Percentiles rank a stretch among this genome's conserved stretches.
Conservation (phyloP, 2,888 invertebrate species). For the Lissocephala sabroskyi region DNA sequence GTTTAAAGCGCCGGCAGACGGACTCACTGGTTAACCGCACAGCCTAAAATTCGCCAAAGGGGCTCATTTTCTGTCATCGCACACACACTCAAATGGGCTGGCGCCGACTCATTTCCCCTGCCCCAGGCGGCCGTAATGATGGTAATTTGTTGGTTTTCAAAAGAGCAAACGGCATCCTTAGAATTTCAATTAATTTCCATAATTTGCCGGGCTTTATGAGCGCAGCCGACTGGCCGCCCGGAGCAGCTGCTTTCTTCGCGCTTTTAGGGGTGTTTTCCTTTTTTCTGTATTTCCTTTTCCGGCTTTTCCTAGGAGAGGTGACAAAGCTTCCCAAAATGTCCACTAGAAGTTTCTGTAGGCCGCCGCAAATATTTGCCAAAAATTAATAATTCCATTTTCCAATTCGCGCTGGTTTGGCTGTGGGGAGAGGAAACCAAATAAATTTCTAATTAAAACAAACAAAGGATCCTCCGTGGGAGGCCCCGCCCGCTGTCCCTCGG, state of each 20-base stretch:
- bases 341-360: no score
- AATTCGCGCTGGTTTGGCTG: background rate
- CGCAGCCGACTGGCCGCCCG: no score
- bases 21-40: conserved; percentile 15
- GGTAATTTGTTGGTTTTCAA: conserved; percentile 71
- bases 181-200: conserved; percentile 73
- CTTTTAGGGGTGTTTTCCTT: no score
- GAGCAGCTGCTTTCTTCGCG: no score
- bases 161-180: conserved; percentile 71
- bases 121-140: conserved; percentile 59
- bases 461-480: no score
- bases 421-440: conserved; percentile 43
- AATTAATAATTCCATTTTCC: no score
- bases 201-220: conserved; percentile 67
- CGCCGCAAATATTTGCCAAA: no score
- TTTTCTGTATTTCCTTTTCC: no score
- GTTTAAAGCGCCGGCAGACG: background rate
- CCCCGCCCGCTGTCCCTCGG: no score
- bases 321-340: no score
- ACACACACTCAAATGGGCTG: conserved; percentile 8
- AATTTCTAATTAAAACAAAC: conserved; percentile 54
- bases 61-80: conserved; percentile 31
- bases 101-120: background rate
- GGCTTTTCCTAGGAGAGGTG: no score
- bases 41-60: conserved; percentile 45